Evolutionary conservation across 2,113 vertebrate genomes (phyloP), one percentile per base, ranked within the genome.

Genomic region (Nanorana parkeri): DNA sequence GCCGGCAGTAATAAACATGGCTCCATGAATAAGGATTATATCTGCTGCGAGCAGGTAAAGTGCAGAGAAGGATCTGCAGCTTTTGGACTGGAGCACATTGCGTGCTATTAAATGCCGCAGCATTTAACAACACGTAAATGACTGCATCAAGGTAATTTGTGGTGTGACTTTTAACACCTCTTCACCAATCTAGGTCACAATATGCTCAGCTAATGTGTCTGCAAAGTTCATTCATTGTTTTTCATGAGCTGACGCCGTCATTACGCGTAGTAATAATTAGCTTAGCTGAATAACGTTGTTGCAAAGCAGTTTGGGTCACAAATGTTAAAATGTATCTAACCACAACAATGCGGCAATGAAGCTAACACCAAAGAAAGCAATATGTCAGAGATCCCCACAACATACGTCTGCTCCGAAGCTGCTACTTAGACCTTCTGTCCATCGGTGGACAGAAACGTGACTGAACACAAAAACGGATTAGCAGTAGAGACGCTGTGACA

Each of bases 391-490:
- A 75, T 75, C 72, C 28, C 72, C 20, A 11, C 28, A 75, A 56
- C 55, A 75, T 75, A 75, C 61, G 72, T 58, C 55, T 74, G 71
- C 54, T 74, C 26, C 19, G 54, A 74, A 74, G 54, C 71, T 60
- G 51, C 54, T 74, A 26, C 71, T 74, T 74, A 74, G 28, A 55
- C 23, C 13, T 51, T 61, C 20, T 7, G 72, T 32, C 55, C 72
- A 75, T 29, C 72, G 52, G 72, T 55, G 58, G 72, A 75, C 71
- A 21, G 71, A 23, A 36, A 74, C 71, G 71, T 74, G 71, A 74
- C 55, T 55, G 71, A 21, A 29, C 71, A 60, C 54, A 74, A 74
- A 75, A 20, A 23, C 20, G 60, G 75, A 65, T 77, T 77, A 77
- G 32, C 60, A 52, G 60, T 28, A 19, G 11, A 51, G 60, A 65